These are phyloP conservation scores for Epistrophella euchroma DNA, from an alignment of 2,888 invertebrate species.

Conservation along the genomic window DNA sequence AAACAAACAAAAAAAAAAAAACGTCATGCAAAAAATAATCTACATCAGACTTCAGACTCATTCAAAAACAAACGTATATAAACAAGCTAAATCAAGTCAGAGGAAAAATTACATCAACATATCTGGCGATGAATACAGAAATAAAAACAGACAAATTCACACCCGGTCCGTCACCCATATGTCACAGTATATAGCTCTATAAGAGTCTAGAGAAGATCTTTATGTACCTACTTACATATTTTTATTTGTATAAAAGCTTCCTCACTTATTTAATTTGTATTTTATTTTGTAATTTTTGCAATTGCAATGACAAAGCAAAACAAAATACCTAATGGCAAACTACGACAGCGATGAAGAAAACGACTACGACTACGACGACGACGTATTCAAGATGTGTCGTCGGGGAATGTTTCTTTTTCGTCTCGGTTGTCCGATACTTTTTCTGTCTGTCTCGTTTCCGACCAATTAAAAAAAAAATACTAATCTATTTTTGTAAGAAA, in stretches of 20 bases:
- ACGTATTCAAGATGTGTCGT: constrained; percentile 69
- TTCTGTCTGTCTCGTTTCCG: constrained; percentile 61
- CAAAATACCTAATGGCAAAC: constrained; percentile 52
- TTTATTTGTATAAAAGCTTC: constrained; percentile 15
- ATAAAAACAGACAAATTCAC: constrained; percentile 70
- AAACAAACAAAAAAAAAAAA: not conserved
- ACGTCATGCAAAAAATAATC: constrained; percentile 42
- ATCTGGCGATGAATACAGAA: constrained; percentile 37
- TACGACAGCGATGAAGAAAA: not conserved
- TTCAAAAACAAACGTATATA: constrained; percentile 48
- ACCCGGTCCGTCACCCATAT: constrained; percentile 74
- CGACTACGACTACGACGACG: constrained; percentile 14
- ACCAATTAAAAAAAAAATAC: constrained; percentile 31
- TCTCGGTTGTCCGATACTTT: constrained; percentile 60
- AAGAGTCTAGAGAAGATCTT: constrained; percentile 23
- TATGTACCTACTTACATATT: not conserved
- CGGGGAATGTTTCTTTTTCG: constrained; percentile 69
- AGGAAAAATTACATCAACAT: constrained; percentile 64
- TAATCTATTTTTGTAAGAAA: constrained; percentile 47
- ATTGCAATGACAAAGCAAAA: constrained; percentile 62
- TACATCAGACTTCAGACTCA: constrained; percentile 62
- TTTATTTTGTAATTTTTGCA: constrained; percentile 26
- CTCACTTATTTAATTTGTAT: not conserved
- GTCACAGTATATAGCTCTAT: constrained; percentile 48
- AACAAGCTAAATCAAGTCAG: constrained; percentile 37